Evolutionary conservation across 2,113 vertebrate genomes (phyloP), one percentile per base, ranked within the genome.

Genomic region (Tychaedon coryphoeus): DNA sequence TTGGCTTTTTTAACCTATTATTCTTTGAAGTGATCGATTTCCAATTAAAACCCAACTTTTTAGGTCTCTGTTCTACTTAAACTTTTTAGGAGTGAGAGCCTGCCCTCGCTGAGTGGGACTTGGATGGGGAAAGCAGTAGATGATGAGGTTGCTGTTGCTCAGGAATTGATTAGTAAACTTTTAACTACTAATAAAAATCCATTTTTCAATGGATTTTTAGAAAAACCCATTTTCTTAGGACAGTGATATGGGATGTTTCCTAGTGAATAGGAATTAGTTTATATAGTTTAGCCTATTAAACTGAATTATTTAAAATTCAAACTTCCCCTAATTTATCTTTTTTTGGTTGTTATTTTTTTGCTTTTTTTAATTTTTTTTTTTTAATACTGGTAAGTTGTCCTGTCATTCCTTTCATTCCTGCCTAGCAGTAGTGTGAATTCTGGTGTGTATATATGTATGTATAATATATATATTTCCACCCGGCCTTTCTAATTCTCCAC

Each of bases 381-480:
- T 66, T 42, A 8, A 65, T 82, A 74, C 87, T 6, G 11, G 66
- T 86, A 86, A 85, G 80, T 95, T 92, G 72, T 92, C 69, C 88
- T 60, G 34, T 92, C 96, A 73, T 94, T 86, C 92, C 64, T 42
- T 89, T 62, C 91, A 50, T 71, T 80, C 92, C 36, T 81, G 92
- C 87, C 61, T 89, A 96, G 93, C 70, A 92, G 36, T 86, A 94
- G 95, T 4, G 78, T 93, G 91, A 90, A 85, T 92, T 93, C 94
- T 94, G 93, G 40, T 93, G 91, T 96, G 81, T 97, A 96, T 93
- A 96, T 97, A 96, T 97, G 95, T 97, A 96, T 85, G 93, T 95
- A 97, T 97, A 96, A 97, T 96, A 95, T 95, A 97, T 97, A 95
- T 97, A 96, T 97, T 94, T 92, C 95, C 93, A 93, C 79, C 96